phyloP scores from a whole-genome alignment of 2,113 vertebrate species.

The Trachemys scripta region DNA sequence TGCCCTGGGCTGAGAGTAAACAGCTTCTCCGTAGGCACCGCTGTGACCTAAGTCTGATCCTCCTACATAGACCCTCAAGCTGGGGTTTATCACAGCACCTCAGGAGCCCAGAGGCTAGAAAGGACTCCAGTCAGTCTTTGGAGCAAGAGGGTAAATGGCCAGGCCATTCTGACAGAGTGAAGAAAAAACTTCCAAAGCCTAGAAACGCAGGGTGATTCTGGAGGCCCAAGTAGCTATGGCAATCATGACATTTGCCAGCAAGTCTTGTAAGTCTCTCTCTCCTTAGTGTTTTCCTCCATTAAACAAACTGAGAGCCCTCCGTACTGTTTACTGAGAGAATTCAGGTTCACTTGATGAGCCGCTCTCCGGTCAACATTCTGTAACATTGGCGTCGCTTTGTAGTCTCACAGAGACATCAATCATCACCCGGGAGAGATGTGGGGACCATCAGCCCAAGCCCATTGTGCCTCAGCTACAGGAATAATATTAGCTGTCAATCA shows the following conservation, averaged over 20 bases:
- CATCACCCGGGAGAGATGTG: not conserved
- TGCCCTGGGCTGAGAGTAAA: not conserved
- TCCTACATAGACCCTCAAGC: not conserved
- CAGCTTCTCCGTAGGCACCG: rapidly evolving
- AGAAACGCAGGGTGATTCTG: not conserved
- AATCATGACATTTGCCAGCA: not conserved
- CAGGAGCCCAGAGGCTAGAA: not conserved
- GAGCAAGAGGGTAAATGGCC: rapidly evolving
- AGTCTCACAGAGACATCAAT: not conserved
- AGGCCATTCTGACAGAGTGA: not conserved
- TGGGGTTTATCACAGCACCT: too few species aligned
- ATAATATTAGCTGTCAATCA: not conserved
- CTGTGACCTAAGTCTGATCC: not conserved
- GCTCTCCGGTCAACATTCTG: not conserved
- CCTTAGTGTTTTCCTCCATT: not conserved
- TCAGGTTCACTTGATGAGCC: not conserved
- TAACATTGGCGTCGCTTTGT: not conserved
- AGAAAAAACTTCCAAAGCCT: not conserved
- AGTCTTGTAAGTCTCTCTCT: not conserved
- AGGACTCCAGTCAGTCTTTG: not conserved
- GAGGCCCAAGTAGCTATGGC: not conserved
- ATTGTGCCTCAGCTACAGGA: not conserved
- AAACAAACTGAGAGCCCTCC: too few species aligned
- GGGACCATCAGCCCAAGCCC: not conserved
- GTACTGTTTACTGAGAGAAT: not conserved